Evolutionary conservation across 2,888 invertebrate species (phyloP), one percentile per base, ranked within the genome.

Genomic region (Shargacucullia verbasci): DNA sequence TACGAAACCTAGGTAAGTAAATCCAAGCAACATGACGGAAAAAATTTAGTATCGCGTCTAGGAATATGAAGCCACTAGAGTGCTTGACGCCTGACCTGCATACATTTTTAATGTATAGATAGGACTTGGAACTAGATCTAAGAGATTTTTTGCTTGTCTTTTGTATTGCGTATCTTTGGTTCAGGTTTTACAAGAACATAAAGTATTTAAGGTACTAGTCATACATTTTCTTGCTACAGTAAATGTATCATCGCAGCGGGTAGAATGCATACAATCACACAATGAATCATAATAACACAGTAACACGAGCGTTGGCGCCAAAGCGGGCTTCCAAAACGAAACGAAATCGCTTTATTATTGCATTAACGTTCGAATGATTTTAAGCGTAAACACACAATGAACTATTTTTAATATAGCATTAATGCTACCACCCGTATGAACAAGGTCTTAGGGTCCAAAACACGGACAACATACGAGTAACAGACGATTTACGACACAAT

Each of bases 71-170:
- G 34, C 9, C 34, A 50, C 38, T 57, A 39, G 48, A 33, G 40
- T 7, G 35, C 15, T 20, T 43, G 27, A 15, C 31, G 41, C 57
- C 46, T 43, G 49, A 62, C 66, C 57, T 53, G 52, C 43, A 66
- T 66, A 59, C 55, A 62, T 72, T 44, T 72, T 70, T 59, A 35
- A 72, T 72, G 29, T 29, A 29, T 29, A 29, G 48, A 49, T 59
- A 55, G 46, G 9, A 66, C 58, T 39, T 52, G 55, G 29, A 45
- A 52, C 46, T 59, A 73, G 66, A 54, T 59, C 43, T 33, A 38
- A 47, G 13, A 56, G 33, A 41, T 64, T 59, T 70, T 54, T 61
- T 27, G 34, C 12, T 9, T 12, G 59, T 29, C n/a, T 33, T 44
- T 35, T 55, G 25, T 7, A 29, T 43, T 49, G 25, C 15, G 2